A percentile compares a stretch with the other conserved stretches of the same genome.
phyloP scores from a whole-genome alignment of 2,113 vertebrate genomes.

The Chaenocephalus aceratus region DNA sequence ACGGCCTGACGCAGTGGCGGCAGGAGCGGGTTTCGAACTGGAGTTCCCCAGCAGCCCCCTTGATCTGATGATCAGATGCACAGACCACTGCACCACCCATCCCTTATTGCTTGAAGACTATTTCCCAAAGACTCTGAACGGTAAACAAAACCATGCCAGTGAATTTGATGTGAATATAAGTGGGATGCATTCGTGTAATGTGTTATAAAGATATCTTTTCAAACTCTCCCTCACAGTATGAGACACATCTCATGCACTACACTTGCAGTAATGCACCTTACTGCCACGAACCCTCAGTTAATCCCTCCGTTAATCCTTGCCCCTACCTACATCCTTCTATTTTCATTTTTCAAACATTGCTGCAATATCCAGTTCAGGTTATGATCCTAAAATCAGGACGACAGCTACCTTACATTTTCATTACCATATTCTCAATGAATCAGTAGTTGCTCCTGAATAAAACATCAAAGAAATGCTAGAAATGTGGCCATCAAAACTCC shows the following conservation, averaged over 20 bases:
- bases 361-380: not conserved
- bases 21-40: too few relatives aligned
- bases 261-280: constrained; percentile 32
- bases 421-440: too few relatives aligned
- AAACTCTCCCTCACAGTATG: constrained; percentile 23
- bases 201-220: constrained; percentile 6
- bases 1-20: too few relatives aligned
- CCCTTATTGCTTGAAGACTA: not conserved
- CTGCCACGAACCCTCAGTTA: constrained; percentile 23
- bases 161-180: not conserved
- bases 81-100: too few relatives aligned
- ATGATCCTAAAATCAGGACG: too few relatives aligned
- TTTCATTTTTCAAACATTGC: constrained; percentile 5
- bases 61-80: too few relatives aligned
- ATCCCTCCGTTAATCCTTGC: constrained; percentile 26
- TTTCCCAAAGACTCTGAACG: constrained; percentile 17
- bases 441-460: too few relatives aligned
- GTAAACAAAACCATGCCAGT: not conserved
- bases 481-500: too few relatives aligned
- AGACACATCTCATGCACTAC: constrained; percentile 39
- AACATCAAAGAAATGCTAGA: too few relatives aligned
- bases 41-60: too few relatives aligned
- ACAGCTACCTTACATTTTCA: too few relatives aligned
- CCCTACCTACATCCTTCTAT: constrained; percentile 2
- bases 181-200: not conserved